These are phyloP conservation scores for Drosophila quadrilineata DNA, from an alignment of 1,140 invertebrate species.

Conservation along the genomic window DNA sequence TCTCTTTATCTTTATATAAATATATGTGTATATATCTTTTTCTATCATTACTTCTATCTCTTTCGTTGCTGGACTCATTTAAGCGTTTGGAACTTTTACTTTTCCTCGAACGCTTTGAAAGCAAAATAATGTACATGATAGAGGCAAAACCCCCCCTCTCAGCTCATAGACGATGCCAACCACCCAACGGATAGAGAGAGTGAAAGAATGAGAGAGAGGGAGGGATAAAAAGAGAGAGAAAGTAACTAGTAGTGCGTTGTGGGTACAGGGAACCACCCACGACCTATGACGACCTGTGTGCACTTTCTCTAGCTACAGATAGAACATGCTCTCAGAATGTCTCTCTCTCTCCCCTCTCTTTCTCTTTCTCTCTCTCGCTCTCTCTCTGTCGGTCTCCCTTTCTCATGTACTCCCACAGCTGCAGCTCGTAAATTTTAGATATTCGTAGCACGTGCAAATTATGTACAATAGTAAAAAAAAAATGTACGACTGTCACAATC, in stretches of 20 bases:
- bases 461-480: conserved; percentile 74
- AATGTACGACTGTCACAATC: background rate
- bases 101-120: conserved; percentile 65
- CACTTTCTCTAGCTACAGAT: conserved; percentile 39
- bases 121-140: conserved; percentile 77
- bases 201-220: too few relatives aligned
- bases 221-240: too few relatives aligned
- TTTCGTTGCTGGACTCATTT: too few relatives aligned
- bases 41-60: too few relatives aligned
- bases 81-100: conserved; percentile 70
- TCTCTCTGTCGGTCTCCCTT: conserved; percentile 16
- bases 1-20: conserved; percentile 6
- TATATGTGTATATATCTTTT: too few relatives aligned
- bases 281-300: conserved; percentile 63
- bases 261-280: conserved; percentile 21
- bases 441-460: conserved; percentile 79
- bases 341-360: conserved; percentile 9
- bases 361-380: conserved; percentile 28
- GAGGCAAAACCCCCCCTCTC: background rate
- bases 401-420: background rate
- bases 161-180: too few relatives aligned
- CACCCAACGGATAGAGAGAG: too few relatives aligned
- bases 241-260: conserved; percentile 42
- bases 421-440: conserved; percentile 71
- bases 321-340: conserved; percentile 24